These are phyloP conservation scores for Eupelmus urozonus DNA, from an alignment of 2,888 invertebrate species.

Conservation along the genomic window DNA sequence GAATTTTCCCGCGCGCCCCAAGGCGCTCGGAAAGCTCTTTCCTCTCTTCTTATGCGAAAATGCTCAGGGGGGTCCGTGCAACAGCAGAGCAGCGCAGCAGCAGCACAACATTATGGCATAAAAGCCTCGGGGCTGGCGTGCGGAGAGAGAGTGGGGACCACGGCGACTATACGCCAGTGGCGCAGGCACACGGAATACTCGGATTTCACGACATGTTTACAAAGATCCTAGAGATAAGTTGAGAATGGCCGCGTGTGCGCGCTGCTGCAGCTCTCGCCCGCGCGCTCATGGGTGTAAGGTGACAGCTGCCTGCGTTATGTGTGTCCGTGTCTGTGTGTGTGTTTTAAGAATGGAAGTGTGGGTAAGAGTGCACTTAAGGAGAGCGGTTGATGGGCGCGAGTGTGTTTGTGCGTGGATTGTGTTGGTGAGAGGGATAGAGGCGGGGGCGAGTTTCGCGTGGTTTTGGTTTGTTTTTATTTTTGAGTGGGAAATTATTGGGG, in stretches of 20 bases:
- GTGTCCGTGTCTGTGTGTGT: slow-evolving; percentile 12
- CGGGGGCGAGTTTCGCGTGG: too few species aligned
- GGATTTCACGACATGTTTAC: slow-evolving; percentile 78
- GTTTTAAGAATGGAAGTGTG: not conserved
- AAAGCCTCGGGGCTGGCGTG: slow-evolving; percentile 57
- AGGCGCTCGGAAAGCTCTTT: slow-evolving; percentile 9
- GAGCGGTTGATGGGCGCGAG: not conserved
- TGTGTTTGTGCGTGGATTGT: not conserved
- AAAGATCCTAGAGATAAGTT: slow-evolving; percentile 78
- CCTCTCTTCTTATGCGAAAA: slow-evolving; percentile 8
- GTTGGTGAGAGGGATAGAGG: slow-evolving; percentile 17
- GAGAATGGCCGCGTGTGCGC: slow-evolving; percentile 75
- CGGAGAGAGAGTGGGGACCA: too few species aligned
- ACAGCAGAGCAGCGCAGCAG: not conserved
- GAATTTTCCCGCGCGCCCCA: slow-evolving; percentile 30
- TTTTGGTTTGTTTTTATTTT: too few species aligned
- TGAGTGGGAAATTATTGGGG: too few species aligned
- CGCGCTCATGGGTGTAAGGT: slow-evolving; percentile 74
- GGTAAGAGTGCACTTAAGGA: slow-evolving; percentile 18
- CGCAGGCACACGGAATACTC: slow-evolving; percentile 75
- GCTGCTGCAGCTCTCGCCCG: slow-evolving; percentile 37
- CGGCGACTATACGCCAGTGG: slow-evolving; percentile 73
- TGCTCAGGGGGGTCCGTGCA: slow-evolving; percentile 10
- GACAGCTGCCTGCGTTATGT: slow-evolving; percentile 74
- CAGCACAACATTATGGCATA: slow-evolving; percentile 10